Base-by-base conservation (phyloP, 2,888 invertebrate genomes). In the Plebejus argus region DNA sequence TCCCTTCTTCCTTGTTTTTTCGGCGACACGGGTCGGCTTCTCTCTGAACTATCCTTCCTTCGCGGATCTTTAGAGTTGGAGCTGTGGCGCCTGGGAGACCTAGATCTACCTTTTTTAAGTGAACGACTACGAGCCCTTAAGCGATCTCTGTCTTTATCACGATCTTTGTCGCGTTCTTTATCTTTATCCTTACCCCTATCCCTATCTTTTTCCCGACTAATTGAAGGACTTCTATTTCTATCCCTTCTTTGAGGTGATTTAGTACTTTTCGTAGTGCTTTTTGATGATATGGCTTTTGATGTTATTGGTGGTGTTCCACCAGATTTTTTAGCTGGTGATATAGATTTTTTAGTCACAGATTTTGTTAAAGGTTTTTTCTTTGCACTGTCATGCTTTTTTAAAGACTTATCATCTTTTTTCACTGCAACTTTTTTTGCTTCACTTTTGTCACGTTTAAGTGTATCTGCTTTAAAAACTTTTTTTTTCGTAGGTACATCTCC, bases 401-500 rank as follows among this genome's bases (percentile, higher is more conserved):
- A 39, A 75, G 89, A 77, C 79, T 88, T 90, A 1, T 92, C 93
- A 85, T 94, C 94, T 84, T 93, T 94, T 83, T 94, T 94, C 15
- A 85, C 70, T 77, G 80, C 82, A 71, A 84, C 79, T 84, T 95
- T 95, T 83, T 95, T 95, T 66, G 87, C 84, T 79, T 89, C 90
- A 86, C 84, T 88, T 86, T 92, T 93, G 80, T 92, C 93, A 81
- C 89, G 87, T 86, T 94, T 94, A 23, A 87, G 77, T 56, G 85
- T 72, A 79, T 93, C 93, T 81, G 79, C 85, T 90, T 94, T 94
- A 33, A 91, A 83, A 81, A 95, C 93, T 84, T 95, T 95, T 83
- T 95, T 95, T 85, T 94, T 94, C 45, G 91, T 82, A 78, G 91
- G 91, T 66, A 94, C 92, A 81, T 95, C 95, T 78, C 95, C 95